Conservation (phyloP, 2,113 vertebrate species). For the Scolopax mira region DNA sequence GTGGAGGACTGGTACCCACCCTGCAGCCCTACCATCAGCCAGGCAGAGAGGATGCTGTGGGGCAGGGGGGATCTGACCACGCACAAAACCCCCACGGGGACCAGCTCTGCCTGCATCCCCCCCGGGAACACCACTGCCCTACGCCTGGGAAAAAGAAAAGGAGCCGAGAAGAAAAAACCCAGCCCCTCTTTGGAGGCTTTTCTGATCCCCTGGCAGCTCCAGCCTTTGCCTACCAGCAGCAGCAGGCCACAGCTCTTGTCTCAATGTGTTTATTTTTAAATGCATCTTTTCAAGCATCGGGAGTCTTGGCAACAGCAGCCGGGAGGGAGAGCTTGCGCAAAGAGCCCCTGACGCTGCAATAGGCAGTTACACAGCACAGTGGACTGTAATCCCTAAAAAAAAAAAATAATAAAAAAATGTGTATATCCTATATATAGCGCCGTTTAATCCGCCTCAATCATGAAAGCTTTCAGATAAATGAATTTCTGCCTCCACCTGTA, state of each 20-base stretch:
- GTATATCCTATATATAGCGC: background rate
- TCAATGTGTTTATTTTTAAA: constrained; percentile 26
- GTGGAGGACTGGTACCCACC: background rate
- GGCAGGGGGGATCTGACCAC: background rate
- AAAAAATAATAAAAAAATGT: background rate
- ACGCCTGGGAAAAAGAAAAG: background rate
- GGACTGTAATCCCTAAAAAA: background rate
- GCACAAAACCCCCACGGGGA: background rate
- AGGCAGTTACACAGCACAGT: background rate
- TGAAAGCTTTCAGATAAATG: rapidly evolving
- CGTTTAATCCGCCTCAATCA: rapidly evolving
- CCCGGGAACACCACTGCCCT: background rate
- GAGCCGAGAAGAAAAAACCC: background rate
- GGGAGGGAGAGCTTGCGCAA: background rate
- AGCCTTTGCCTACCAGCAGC: background rate
- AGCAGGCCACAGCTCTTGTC: constrained; percentile 5
- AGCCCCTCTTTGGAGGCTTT: background rate
- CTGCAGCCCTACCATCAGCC: background rate
- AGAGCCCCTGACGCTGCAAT: background rate
- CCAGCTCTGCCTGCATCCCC: background rate
- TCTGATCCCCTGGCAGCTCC: background rate
- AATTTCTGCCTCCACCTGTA: background rate
- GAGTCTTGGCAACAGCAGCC: constrained; percentile 45
- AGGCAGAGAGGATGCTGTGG: background rate
- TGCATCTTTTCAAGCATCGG: constrained; percentile 48